Base-by-base conservation (phyloP, 2,113 vertebrate species). In the Neodon shergylaensis region DNA sequence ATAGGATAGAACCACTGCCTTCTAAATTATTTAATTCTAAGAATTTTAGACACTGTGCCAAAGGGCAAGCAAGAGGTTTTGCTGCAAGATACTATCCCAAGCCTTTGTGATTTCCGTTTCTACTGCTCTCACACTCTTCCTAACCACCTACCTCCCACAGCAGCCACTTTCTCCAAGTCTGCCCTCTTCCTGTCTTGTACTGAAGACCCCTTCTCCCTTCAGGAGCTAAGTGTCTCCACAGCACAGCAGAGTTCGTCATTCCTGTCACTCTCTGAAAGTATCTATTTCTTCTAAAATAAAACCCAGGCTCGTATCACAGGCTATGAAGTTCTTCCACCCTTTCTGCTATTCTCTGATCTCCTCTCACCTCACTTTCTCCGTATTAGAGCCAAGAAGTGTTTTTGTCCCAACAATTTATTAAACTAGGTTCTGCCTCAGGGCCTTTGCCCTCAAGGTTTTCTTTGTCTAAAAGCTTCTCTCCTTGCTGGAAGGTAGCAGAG, bases 1-100 rank as follows among this genome's bases (percentile, higher is more conserved):
- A 65, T 74, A n/a, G n/a, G 91, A 65, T n/a, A 68, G 58, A 82
- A 77, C 3, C 36, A 39, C 28, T 58, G 31, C 12, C n/a, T 86
- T 91, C 90, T 88, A 31, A 92, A 65, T 72, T 74, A 85, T 91
- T 91, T 66, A 77, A 66, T 88, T 68, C 22, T 16, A 39, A 61
- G 79, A 88, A 84, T 52, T 76, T 72, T 36, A 54, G 76, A 26
- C 22, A 16, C 58, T 58, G 44, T 49, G n/a, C 36, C 36, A 61
- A 39, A 61, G 79, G 79, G 44, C 21, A 72, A 79, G 21, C 47
- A 92, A 12, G 73, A 31, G 0, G 52, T 66, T 49, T 72, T 93
- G n/a, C 52, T 93, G 31, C 1, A 13, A 90, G 28, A 76, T 3
- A 4, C 1, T 66, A 19, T 9, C 83, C 36, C 14, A 58, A 54